A percentile compares a stretch with the other conserved stretches of the same genome.
Conservation (phyloP, 2,113 vertebrate species). For the Corydoras sp. region DNA sequence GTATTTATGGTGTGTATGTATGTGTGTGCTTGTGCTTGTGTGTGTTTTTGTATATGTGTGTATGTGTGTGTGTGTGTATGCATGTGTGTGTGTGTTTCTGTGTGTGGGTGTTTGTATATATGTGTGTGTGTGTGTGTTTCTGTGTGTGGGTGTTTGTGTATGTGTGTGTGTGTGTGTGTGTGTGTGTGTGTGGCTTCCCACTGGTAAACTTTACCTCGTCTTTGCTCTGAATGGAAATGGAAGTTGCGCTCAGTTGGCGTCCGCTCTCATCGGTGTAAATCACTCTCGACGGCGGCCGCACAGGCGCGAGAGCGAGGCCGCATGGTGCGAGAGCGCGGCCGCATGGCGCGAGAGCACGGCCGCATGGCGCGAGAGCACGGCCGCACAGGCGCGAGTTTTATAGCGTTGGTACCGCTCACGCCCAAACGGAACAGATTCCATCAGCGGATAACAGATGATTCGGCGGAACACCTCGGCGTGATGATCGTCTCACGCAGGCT, state of each 20-base stretch:
- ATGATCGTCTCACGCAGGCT: constrained; percentile 37
- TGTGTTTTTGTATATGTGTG: no score
- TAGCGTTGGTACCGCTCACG: constrained; percentile 25
- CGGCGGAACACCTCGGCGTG: constrained; percentile 29
- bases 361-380: not conserved
- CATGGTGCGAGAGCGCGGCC: constrained; percentile 14
- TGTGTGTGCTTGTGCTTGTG: no score
- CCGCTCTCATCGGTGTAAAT: constrained; percentile 22
- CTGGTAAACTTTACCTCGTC: constrained; percentile 5
- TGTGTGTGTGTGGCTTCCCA: constrained; percentile 2
- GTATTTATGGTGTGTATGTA: no score
- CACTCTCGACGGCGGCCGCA: constrained; percentile 12
- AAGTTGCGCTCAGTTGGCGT: not conserved
- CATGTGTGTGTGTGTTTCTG: no score
- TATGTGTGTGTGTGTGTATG: no score
- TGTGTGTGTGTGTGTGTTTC: no score
- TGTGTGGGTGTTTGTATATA: no score
- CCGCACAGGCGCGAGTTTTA: constrained; percentile 28
- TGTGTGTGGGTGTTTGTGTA: no score
- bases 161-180: constrained; percentile 21
- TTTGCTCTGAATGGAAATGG: constrained; percentile 15
- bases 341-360: not conserved
- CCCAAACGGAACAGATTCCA: constrained; percentile 25
- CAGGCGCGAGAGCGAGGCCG: constrained; percentile 15
- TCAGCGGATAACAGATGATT: constrained; percentile 37